A percentile compares a stretch with the other conserved stretches of the same genome.
Conservation (phyloP, 2,888 invertebrate genomes). For the Idaea biselata region DNA sequence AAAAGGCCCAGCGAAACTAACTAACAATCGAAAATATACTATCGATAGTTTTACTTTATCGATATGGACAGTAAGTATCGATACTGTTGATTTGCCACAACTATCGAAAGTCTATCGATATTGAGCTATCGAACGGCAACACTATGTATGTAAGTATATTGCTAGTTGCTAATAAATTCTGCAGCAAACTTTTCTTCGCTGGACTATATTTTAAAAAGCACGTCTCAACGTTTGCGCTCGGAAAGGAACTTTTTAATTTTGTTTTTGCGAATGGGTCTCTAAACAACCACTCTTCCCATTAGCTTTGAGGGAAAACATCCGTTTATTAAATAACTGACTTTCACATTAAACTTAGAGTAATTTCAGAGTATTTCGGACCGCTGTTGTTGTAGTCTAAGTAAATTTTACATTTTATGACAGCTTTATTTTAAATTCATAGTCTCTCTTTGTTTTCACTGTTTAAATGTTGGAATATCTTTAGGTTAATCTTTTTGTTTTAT, state of each 20-base stretch:
- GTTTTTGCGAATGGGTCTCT: neutral
- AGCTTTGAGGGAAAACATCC: neutral
- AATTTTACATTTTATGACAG: neutral
- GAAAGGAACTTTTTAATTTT: neutral
- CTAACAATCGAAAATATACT: too few species aligned
- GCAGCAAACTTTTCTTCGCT: neutral
- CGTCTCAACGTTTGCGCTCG: neutral
- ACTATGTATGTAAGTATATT: too few species aligned
- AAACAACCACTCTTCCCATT: neutral
- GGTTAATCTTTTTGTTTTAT: neutral
- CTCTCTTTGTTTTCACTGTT: neutral
- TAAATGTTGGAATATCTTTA: neutral
- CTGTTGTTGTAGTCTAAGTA: neutral
- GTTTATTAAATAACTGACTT: constrained; percentile 13
- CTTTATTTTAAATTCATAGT: constrained; percentile 1
- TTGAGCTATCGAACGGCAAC: too few species aligned
- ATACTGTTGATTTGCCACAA: too few species aligned
- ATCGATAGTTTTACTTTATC: too few species aligned
- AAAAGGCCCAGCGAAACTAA: too few species aligned
- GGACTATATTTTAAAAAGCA: neutral
- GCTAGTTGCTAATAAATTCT: too few species aligned
- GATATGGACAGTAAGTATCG: too few species aligned
- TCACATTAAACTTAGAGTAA: constrained; percentile 11
- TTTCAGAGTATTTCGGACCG: constrained; percentile 3
- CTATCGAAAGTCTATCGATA: too few species aligned